Conservation (phyloP, 2,797 vertebrate genomes). For the Xiphophorus birchmanni region DNA sequence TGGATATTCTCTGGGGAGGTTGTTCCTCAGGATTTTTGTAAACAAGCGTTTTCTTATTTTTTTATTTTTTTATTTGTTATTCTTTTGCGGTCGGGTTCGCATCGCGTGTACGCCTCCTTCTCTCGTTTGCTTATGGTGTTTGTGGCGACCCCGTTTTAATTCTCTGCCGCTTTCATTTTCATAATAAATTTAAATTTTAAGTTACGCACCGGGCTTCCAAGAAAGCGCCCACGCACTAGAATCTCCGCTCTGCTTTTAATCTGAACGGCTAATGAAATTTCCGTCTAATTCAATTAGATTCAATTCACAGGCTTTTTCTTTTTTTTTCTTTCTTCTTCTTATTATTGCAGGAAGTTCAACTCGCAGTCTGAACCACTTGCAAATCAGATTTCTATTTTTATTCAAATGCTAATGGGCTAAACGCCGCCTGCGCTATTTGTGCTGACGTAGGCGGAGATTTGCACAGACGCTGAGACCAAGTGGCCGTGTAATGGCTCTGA, state of each 20-base stretch:
- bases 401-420: slow-evolving; percentile 23
- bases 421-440: slow-evolving; percentile 1
- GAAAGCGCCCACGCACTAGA: not conserved
- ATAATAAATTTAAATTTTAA: not conserved
- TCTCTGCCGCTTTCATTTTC: slow-evolving; percentile 4
- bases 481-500: slow-evolving; percentile 11
- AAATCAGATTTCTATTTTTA: slow-evolving; percentile 16
- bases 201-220: not conserved
- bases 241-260: not conserved
- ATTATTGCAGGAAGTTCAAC: slow-evolving; percentile 7
- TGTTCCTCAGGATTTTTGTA: slow-evolving; percentile 10
- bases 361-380: slow-evolving; percentile 3
- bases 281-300: slow-evolving; percentile 3
- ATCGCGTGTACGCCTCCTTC: not conserved
- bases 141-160: slow-evolving; percentile 11
- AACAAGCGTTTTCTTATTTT: not conserved
- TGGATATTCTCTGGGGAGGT: slow-evolving; percentile 13
- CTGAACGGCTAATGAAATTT: slow-evolving; percentile 9
- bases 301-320: not conserved
- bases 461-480: slow-evolving; percentile 12
- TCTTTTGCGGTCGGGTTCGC: slow-evolving; percentile 10
- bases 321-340: not conserved
- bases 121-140: slow-evolving; percentile 31
- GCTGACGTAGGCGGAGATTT: slow-evolving; percentile 18
- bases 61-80: too few relatives aligned